phyloP scores from a whole-genome alignment of 2,888 invertebrate species.

The Camponotus fellah region DNA sequence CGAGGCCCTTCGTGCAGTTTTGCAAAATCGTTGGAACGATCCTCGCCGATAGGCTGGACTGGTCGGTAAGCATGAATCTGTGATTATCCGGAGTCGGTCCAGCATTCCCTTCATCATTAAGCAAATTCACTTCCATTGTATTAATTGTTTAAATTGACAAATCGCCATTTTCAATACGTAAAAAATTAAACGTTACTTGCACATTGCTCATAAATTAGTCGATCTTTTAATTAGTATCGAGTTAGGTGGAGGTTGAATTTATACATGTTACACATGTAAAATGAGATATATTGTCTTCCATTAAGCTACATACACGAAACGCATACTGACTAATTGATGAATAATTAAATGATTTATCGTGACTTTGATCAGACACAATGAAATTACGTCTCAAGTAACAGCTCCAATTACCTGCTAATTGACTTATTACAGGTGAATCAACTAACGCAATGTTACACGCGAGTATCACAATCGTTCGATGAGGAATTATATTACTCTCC shows the following conservation, averaged over 20 bases:
- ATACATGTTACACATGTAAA: background rate
- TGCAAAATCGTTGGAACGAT: conserved; percentile 36
- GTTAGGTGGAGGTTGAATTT: background rate
- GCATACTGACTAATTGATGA: conserved; percentile 60
- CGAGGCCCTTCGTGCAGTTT: conserved; percentile 69
- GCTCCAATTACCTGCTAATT: conserved; percentile 69
- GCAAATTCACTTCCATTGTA: background rate
- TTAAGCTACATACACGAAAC: background rate
- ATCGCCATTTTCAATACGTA: background rate
- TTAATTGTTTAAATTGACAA: background rate
- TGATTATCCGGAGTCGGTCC: conserved; percentile 56
- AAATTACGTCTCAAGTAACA: conserved; percentile 56
- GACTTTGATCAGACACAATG: conserved; percentile 9
- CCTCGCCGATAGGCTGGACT: background rate
- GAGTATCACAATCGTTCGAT: background rate
- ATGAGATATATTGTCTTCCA: background rate
- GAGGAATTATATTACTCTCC: background rate
- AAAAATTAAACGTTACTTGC: background rate
- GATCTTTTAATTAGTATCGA: conserved; percentile 7
- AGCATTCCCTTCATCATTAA: background rate
- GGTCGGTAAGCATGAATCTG: conserved; percentile 63
- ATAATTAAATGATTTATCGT: conserved; percentile 66
- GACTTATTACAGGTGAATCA: conserved; percentile 50
- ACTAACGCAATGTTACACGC: conserved; percentile 61
- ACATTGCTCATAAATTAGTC: background rate